Evolutionary conservation across 2,888 invertebrate genomes (phyloP).

Genomic region (Trimorus sp.): DNA sequence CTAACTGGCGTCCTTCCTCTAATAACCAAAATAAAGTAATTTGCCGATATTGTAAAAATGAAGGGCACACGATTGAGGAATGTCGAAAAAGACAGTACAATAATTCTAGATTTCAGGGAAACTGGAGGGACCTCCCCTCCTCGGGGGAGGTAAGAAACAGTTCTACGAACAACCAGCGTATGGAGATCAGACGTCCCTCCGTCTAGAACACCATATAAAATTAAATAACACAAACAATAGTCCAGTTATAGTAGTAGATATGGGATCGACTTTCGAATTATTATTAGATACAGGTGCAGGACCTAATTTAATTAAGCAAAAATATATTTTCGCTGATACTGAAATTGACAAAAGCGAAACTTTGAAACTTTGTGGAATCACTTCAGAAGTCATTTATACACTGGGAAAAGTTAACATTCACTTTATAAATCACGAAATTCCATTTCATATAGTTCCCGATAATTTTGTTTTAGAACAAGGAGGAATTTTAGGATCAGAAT

Average conservation of each 20-base stretch:
- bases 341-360: not conserved
- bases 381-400: not conserved
- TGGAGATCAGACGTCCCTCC: not conserved
- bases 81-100: not conserved
- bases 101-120: not conserved
- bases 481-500: not conserved
- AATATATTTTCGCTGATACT: not conserved
- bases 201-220: not conserved
- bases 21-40: not conserved
- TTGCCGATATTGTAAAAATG: conserved; percentile 8
- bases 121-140: conserved; percentile 3
- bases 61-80: not conserved
- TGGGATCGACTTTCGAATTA: not conserved
- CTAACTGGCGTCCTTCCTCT: not conserved
- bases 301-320: not conserved
- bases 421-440: not conserved
- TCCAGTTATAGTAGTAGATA: too few relatives aligned
- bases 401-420: not conserved
- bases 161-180: too few relatives aligned
- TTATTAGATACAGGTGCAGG: conserved; percentile 13
- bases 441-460: not conserved
- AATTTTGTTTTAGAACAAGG: not conserved
- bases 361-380: conserved; percentile 2
- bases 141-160: not conserved
- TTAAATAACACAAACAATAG: too few relatives aligned